Percentiles rank a stretch among this genome's conserved stretches.
Conservation (phyloP, 92 coral and sea anemone species). For the Anthopleura xanthogrammica region DNA sequence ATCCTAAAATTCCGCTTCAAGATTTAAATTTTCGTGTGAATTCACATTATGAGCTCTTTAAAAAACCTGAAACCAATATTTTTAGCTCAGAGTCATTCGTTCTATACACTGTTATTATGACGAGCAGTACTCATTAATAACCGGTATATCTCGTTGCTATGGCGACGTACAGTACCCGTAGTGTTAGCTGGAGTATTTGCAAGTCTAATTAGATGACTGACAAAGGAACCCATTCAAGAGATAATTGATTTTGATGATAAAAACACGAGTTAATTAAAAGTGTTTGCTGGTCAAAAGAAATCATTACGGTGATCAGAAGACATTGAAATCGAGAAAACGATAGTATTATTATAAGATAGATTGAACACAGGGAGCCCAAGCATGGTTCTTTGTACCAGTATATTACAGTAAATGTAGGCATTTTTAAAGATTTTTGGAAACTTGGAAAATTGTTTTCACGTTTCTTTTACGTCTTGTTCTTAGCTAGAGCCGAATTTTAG, state of each 20-base stretch:
- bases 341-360: neutral
- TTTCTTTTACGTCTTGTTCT: too few relatives aligned
- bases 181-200: constrained; percentile 8
- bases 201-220: constrained; percentile 19
- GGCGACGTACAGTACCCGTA: neutral
- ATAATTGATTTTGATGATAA: neutral
- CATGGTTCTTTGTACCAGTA: too few relatives aligned
- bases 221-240: neutral
- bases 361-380: neutral
- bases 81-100: neutral
- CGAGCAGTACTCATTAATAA: neutral
- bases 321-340: neutral
- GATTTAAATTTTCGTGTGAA: neutral
- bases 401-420: too few relatives aligned
- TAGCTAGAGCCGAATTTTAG: too few relatives aligned
- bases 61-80: neutral
- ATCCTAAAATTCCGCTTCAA: neutral
- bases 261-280: neutral
- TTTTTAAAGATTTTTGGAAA: too few relatives aligned
- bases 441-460: too few relatives aligned
- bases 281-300: neutral
- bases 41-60: neutral
- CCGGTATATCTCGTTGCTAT: neutral
- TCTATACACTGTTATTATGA: neutral
- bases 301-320: neutral